Conservation (phyloP, 2,113 vertebrate species). For the Rhinolophus ferrumequinum region DNA sequence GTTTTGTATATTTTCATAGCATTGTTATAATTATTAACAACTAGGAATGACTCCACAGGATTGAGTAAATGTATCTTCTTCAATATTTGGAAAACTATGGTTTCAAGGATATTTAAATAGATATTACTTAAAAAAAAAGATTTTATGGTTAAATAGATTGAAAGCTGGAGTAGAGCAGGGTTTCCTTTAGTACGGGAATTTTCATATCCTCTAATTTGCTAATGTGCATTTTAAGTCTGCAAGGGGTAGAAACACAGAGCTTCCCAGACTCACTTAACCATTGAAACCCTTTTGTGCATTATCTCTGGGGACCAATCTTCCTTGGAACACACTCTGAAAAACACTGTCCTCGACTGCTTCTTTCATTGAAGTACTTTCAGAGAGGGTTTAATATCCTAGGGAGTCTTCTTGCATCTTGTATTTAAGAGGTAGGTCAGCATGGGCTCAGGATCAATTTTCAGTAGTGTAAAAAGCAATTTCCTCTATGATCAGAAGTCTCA, state of each 20-base stretch:
- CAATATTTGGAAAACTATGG: conserved; percentile 19
- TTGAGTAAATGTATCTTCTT: conserved; percentile 46
- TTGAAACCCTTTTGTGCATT: not conserved
- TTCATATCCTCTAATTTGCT: conserved; percentile 55
- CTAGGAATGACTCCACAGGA: conserved; percentile 25
- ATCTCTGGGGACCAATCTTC: conserved; percentile 47
- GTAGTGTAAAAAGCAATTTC: conserved; percentile 67
- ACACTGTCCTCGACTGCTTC: conserved; percentile 27
- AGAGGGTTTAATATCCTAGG: conserved; percentile 62
- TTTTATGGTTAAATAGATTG: conserved; percentile 53
- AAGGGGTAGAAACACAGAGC: not conserved
- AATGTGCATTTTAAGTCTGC: conserved; percentile 48
- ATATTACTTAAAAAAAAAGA: not conserved
- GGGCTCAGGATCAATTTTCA: conserved; percentile 70
- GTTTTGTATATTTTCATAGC: conserved; percentile 22
- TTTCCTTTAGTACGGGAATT: conserved; percentile 45
- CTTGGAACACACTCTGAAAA: conserved; percentile 32
- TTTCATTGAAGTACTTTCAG: conserved; percentile 41
- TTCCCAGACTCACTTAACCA: conserved; percentile 46
- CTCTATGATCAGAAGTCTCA: conserved; percentile 43
- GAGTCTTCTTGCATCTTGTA: conserved; percentile 60
- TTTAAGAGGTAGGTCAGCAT: conserved; percentile 64
- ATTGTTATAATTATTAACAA: conserved; percentile 54
- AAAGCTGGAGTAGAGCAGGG: not conserved
- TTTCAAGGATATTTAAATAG: conserved; percentile 59